Percentiles rank a stretch among this genome's conserved stretches.
Conservation (phyloP, 1,140 invertebrate species). For the Cyclina sinensis region DNA sequence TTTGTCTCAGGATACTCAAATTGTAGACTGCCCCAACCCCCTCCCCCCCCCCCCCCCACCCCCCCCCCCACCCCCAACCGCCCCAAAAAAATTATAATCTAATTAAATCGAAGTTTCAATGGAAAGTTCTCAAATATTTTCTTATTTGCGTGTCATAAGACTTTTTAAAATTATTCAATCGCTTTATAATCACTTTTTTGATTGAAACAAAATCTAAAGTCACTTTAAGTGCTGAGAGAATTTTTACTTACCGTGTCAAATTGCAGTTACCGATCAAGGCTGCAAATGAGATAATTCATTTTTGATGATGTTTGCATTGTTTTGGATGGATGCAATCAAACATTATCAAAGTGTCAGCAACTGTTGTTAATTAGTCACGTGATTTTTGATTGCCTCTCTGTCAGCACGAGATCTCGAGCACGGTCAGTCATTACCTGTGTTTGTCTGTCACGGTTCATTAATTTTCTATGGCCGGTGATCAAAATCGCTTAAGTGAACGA, state of each 20-base stretch:
- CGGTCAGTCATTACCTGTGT: neutral
- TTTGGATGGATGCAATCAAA: slow-evolving; percentile 13
- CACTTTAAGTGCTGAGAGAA: neutral
- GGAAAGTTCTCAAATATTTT: too few relatives aligned
- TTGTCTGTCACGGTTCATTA: slow-evolving; percentile 32
- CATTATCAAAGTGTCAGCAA: slow-evolving; percentile 27
- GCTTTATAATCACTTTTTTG: too few relatives aligned
- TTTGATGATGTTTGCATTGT: neutral
- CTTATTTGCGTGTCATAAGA: too few relatives aligned
- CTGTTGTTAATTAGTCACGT: slow-evolving; percentile 3
- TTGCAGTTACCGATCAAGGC: neutral
- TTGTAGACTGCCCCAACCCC: too few relatives aligned
- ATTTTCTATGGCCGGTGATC: slow-evolving; percentile 10
- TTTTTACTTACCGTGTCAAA: slow-evolving; percentile 53
- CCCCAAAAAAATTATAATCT: too few relatives aligned
- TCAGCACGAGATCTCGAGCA: neutral
- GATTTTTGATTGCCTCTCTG: slow-evolving; percentile 22
- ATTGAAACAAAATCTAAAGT: too few relatives aligned
- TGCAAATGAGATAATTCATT: neutral
- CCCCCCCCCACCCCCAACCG: too few relatives aligned
- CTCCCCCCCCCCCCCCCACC: too few relatives aligned
- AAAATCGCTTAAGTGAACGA: slow-evolving; percentile 2
- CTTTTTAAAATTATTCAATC: too few relatives aligned
- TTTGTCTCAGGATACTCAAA: too few relatives aligned
- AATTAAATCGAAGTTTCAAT: too few relatives aligned